A percentile compares a stretch with the other conserved stretches of the same genome.
These are phyloP conservation scores for Austrolebias charrua DNA, from an alignment of 2,797 vertebrate genomes.

Conservation along the genomic window DNA sequence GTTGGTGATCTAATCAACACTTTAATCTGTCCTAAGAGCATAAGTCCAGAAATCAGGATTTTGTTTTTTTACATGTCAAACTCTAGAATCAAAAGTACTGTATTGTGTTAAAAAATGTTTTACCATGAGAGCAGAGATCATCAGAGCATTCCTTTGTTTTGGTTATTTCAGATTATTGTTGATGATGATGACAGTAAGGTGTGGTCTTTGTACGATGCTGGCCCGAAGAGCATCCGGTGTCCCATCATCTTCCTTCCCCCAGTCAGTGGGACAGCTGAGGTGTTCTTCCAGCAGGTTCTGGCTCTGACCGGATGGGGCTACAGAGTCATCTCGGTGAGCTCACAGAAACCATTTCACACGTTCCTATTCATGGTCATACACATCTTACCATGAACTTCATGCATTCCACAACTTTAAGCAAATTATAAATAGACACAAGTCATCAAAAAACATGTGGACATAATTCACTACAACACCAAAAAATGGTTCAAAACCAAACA, in stretches of 20 bases:
- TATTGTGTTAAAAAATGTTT: too few species aligned
- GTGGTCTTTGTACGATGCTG: slow-evolving; percentile 96
- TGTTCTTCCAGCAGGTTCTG: slow-evolving; percentile 96
- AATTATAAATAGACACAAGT: too few species aligned
- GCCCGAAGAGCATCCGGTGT: slow-evolving; percentile 92
- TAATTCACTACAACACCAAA: too few species aligned
- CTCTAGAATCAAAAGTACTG: too few species aligned
- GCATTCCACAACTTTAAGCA: too few species aligned
- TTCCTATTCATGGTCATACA: neutral
- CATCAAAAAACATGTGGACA: too few species aligned
- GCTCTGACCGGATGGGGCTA: slow-evolving; percentile 96
- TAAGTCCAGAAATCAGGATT: too few species aligned
- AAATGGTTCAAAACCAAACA: too few species aligned
- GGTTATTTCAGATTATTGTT: slow-evolving; percentile 89
- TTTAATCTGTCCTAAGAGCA: too few species aligned
- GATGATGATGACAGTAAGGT: slow-evolving; percentile 99
- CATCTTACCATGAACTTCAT: neutral
- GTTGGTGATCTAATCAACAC: too few species aligned
- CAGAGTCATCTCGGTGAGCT: slow-evolving; percentile 92
- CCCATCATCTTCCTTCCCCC: slow-evolving; percentile 96
- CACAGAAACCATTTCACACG: neutral
- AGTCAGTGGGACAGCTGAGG: slow-evolving; percentile 95
- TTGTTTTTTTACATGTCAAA: too few species aligned
- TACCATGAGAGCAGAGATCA: too few species aligned
- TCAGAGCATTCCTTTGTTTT: neutral